phyloP scores from a whole-genome alignment of 2,888 invertebrate genomes.

The Reticulitermes lucifugus region DNA sequence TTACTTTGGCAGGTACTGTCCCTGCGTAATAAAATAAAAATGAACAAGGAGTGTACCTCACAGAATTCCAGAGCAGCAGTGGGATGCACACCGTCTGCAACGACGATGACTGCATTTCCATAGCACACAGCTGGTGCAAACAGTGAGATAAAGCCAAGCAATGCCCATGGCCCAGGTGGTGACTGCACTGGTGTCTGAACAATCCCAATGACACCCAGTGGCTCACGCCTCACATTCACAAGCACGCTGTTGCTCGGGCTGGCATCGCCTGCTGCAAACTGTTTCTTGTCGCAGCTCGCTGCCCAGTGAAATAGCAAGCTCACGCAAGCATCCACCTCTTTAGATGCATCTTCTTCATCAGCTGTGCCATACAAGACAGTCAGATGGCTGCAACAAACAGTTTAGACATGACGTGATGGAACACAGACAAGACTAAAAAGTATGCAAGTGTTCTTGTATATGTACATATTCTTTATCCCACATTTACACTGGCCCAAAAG shows the following conservation, averaged over 20 bases:
- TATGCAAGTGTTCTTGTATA: too few species aligned
- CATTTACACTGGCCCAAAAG: too few species aligned
- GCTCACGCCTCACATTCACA: slow-evolving; percentile 23
- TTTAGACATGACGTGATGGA: too few species aligned
- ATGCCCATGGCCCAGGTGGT: slow-evolving; percentile 5
- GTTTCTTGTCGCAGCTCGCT: slow-evolving; percentile 39
- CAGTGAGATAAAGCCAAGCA: slow-evolving; percentile 25
- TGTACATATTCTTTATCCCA: too few species aligned
- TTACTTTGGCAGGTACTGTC: too few species aligned
- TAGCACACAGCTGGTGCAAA: slow-evolving; percentile 39
- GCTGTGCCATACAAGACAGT: slow-evolving; percentile 9
- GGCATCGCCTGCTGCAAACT: background rate
- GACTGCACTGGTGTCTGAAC: background rate
- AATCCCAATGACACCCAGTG: slow-evolving; percentile 44
- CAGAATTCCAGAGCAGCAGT: slow-evolving; percentile 42
- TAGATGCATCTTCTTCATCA: background rate
- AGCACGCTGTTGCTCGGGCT: background rate
- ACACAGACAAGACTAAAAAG: too few species aligned
- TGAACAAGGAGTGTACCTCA: background rate
- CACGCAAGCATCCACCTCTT: slow-evolving; percentile 20
- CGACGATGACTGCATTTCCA: slow-evolving; percentile 43
- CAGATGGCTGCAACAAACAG: slow-evolving; percentile 30
- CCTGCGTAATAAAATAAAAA: too few species aligned
- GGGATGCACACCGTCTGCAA: slow-evolving; percentile 33
- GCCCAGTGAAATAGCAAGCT: slow-evolving; percentile 45